Evolutionary conservation across 2,888 invertebrate species (phyloP).

Genomic region (Euphydryas editha): DNA sequence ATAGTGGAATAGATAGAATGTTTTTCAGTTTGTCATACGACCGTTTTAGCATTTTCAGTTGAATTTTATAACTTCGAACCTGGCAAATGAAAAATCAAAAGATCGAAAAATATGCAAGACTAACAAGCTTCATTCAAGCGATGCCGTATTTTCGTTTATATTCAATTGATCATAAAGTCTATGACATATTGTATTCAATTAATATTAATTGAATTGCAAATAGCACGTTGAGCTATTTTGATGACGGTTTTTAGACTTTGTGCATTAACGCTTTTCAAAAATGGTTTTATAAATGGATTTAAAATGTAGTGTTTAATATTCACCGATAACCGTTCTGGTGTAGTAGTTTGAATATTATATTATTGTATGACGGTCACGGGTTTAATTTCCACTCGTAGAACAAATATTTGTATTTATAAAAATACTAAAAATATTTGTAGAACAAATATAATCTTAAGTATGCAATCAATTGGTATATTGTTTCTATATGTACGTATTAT

Average conservation of each 20-base stretch:
- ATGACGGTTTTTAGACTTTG: neutral
- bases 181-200: slow-evolving; percentile 17
- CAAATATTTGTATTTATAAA: no score
- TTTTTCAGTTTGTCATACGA: neutral
- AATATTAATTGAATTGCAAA: slow-evolving; percentile 11
- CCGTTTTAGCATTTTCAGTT: no score
- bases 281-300: neutral
- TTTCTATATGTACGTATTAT: no score
- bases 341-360: no score
- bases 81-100: slow-evolving; percentile 43
- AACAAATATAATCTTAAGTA: no score
- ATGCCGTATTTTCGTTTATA: slow-evolving; percentile 24
- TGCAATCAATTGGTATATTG: no score
- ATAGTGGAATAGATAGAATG: no score
- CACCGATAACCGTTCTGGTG: no score
- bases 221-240: neutral
- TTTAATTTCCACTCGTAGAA: no score
- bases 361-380: no score
- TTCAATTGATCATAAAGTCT: slow-evolving; percentile 20
- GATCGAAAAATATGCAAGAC: slow-evolving; percentile 49
- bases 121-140: slow-evolving; percentile 54
- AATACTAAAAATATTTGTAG: no score
- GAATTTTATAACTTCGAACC: slow-evolving; percentile 1
- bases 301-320: neutral
- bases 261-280: slow-evolving; percentile 1